Conservation (phyloP, 2,113 vertebrate species). For the Osmerus mordax region DNA sequence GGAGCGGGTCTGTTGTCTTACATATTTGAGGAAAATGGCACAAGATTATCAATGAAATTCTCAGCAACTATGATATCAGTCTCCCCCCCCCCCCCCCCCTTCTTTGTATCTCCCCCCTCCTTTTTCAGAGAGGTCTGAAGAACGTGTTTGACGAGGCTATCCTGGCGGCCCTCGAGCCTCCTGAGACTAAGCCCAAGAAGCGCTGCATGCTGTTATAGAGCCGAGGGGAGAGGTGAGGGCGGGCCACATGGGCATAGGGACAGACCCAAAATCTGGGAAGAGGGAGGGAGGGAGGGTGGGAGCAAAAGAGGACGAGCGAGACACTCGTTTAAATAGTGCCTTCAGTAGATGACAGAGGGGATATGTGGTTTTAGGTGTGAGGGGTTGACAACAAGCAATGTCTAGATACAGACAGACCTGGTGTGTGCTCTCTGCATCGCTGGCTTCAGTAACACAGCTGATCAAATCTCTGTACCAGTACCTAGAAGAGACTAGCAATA, state of each 20-base stretch:
- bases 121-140: slow-evolving; percentile 66
- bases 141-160: slow-evolving; percentile 76
- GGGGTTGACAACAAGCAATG: background rate
- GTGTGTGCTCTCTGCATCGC: too few relatives aligned
- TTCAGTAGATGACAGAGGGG: slow-evolving; percentile 49
- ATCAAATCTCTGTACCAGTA: too few relatives aligned
- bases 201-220: slow-evolving; percentile 66
- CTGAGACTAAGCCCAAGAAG: slow-evolving; percentile 70
- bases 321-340: slow-evolving; percentile 52
- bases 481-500: too few relatives aligned
- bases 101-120: background rate
- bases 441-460: too few relatives aligned
- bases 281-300: slow-evolving; percentile 8
- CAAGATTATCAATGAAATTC: background rate
- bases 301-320: slow-evolving; percentile 4
- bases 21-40: background rate
- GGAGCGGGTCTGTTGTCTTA: background rate
- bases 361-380: slow-evolving; percentile 27
- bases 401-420: too few relatives aligned
- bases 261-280: slow-evolving; percentile 10
- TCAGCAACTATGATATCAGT: background rate
- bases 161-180: slow-evolving; percentile 72
- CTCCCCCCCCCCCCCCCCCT: background rate
- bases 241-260: background rate
- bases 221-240: background rate